Base-by-base conservation (phyloP, 2,113 vertebrate genomes). In the Spea multiplicata region DNA sequence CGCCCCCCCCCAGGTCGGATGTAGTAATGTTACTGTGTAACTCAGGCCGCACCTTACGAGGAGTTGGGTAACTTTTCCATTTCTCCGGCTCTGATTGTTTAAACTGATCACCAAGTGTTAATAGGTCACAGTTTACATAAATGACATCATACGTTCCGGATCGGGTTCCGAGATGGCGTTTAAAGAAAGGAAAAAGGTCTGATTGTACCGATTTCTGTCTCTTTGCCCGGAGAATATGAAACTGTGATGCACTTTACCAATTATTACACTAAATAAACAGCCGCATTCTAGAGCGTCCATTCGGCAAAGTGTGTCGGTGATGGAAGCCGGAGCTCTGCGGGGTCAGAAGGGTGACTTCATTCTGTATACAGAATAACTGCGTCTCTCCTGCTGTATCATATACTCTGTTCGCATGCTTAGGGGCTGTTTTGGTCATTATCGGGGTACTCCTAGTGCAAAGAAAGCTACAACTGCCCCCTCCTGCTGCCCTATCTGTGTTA, bases 11-110 rank as follows among this genome's bases (percentile, higher is more conserved):
- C n/a, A 67, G 57, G 50, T 67, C 50, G 50, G 50, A 80, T 48
- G 55, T 55, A 73, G 71, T 80, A 67, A 80, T 73, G 69, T 73
- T 66, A 80, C 72, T 80, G 77, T 67, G 67, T 48, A 80, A 66
- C 30, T 53, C 52, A 66, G 62, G 73, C 77, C 77, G 59, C 77
- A 73, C 64, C 77, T 80, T 45, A 9, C 5, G 62, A 46, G 48
- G 50, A 13, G 49, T n/a, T 53, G 10, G 5, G 62, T 50, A 57
- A 52, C 55, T 47, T 64, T 13, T n/a, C 61, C 6, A 50, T 49
- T 62, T 73, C 57, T 59, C 48, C 45, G 4, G 12, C 44, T 47
- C 71, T 67, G 50, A 80, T 73, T 67, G 73, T 80, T 71, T 80
- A 66, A 80, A 67, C 61, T 67, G 77, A 80, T 64, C 61, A 59